Evolutionary conservation across 2,888 invertebrate genomes (phyloP), one percentile per base, ranked within the genome.

Genomic region (Gymnocheta viridis): DNA sequence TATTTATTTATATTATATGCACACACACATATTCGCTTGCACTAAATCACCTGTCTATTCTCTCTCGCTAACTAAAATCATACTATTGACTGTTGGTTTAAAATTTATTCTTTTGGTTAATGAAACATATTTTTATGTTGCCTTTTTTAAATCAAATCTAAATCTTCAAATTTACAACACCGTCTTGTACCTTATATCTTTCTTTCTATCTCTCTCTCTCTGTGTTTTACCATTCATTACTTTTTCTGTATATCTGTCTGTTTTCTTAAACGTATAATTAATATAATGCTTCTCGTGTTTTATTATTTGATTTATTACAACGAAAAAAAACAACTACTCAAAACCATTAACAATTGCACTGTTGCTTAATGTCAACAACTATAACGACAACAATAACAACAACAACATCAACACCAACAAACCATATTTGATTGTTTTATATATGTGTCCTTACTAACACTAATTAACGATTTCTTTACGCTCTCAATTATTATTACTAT

Each of bases 401-500:
- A 38, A 67, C 19, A 67, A 29, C 9, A 17, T 14, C 22, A 22
- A 49, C n/a, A n/a, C n/a, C n/a, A 27, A 67, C 14, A 32, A 67
- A 66, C 47, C 56, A 35, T 29, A 54, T 29, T 51, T 41, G 9
- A 60, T 32, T 76, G 17, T 44, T 56, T 24, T 54, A 22, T 51
- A n/a, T n/a, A 22, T 58, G 35, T 58, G 24, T 32, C 6, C 47
- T 56, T 17, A 66, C 9, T 64, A 54, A 64, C 38, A 51, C 41
- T 29, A 29, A 41, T 22, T n/a, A 54, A 41, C 38, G 1, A 44
- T 27, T 35, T 24, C 17, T 66, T 56, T 47, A 49, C n/a, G 49
- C 9, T 51, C 14, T 66, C 17, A 38, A 58, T 24, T 54, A 47
- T 58, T 24, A 58, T 54, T 47, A 27, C 44, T 38, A 69, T 67